phyloP scores from a whole-genome alignment of 2,113 vertebrate species.

The Otocyon megalotis region DNA sequence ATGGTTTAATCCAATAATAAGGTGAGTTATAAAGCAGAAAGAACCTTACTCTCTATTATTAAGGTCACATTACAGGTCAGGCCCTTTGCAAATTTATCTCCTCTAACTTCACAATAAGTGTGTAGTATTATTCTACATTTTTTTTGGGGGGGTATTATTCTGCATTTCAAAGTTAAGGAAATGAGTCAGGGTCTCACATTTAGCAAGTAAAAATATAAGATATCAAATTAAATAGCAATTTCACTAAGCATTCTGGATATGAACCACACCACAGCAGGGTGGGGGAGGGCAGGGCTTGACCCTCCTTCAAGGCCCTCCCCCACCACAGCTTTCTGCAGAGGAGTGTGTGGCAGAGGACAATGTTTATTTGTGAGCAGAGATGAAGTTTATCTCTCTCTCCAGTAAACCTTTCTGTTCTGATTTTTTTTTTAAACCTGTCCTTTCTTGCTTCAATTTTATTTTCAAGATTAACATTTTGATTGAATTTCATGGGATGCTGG shows the following conservation, averaged over 20 bases:
- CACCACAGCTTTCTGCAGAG: rapidly evolving
- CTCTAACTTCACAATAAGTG: background rate
- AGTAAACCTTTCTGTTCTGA: background rate
- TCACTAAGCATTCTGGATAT: background rate
- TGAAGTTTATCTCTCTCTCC: background rate
- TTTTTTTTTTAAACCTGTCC: background rate
- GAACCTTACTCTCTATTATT: background rate
- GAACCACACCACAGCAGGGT: background rate
- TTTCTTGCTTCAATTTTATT: background rate
- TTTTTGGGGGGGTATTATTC: background rate
- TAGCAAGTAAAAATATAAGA: background rate
- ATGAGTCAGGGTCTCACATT: background rate
- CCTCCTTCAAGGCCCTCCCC: rapidly evolving
- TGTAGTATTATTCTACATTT: no score
- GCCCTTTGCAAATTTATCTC: background rate
- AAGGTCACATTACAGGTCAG: background rate
- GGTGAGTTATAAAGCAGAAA: background rate
- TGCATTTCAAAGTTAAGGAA: background rate
- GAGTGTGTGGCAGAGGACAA: background rate
- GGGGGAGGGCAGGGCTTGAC: no score
- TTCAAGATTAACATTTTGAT: background rate
- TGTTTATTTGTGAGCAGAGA: background rate
- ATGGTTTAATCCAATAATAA: background rate
- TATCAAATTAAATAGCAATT: background rate
- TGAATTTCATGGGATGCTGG: background rate